A percentile compares a stretch with the other conserved stretches of the same genome.
Conservation (phyloP, 2,797 vertebrate species). For the Miichthys miiuy region DNA sequence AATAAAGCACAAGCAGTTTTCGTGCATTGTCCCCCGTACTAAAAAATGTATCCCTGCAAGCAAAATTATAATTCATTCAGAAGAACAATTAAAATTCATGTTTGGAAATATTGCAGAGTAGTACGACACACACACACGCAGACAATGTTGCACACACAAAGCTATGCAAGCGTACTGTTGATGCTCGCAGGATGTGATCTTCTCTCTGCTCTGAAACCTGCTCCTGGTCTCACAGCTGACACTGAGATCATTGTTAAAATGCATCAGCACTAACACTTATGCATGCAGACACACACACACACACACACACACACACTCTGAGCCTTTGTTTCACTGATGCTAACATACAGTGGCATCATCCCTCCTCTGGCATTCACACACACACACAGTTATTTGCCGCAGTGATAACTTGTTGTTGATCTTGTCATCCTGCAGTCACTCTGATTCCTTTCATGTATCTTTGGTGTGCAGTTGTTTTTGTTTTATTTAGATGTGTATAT, state of each 20-base stretch:
- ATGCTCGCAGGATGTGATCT: constrained; percentile 57
- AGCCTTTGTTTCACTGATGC: constrained; percentile 49
- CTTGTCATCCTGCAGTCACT: constrained; percentile 48
- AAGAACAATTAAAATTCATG: constrained; percentile 46
- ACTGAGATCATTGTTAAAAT: constrained; percentile 68
- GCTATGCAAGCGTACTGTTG: constrained; percentile 32
- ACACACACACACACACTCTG: constrained; percentile 13
- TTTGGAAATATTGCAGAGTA: constrained; percentile 10
- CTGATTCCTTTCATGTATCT: constrained; percentile 12
- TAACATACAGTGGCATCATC: constrained; percentile 62
- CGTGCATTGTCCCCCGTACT: not conserved
- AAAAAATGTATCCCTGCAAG: constrained; percentile 19
- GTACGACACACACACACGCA: not conserved
- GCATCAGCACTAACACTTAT: constrained; percentile 49
- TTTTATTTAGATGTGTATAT: not conserved
- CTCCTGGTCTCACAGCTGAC: constrained; percentile 69
- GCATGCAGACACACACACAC: constrained; percentile 1
- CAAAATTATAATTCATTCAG: constrained; percentile 45
- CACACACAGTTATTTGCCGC: constrained; percentile 48
- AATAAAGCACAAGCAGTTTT: constrained; percentile 40
- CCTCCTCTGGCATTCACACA: constrained; percentile 52
- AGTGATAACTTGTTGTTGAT: constrained; percentile 57
- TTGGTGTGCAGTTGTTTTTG: not conserved
- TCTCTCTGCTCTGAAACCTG: constrained; percentile 58
- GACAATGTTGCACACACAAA: constrained; percentile 5